Percentiles rank a stretch among this genome's conserved stretches.
phyloP scores from a whole-genome alignment of 2,113 vertebrate genomes.

The Mionectes macconnelli region DNA sequence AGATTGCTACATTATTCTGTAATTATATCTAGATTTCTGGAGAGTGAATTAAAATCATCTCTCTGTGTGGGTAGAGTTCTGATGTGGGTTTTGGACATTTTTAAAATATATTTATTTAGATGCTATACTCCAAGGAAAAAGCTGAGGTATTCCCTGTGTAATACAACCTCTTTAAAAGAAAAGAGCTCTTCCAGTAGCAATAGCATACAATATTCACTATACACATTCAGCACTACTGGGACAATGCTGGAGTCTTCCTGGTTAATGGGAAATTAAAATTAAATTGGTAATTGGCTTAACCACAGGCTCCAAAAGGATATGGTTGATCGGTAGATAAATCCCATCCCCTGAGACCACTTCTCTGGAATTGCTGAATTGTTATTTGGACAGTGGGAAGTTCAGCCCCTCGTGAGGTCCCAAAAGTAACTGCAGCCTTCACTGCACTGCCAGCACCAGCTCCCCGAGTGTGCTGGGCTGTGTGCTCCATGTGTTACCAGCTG shows the following conservation, averaged over 20 bases:
- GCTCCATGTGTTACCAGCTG: background rate
- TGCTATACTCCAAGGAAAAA: background rate
- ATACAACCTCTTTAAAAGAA: background rate
- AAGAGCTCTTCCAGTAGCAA: background rate
- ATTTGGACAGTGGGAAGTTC: background rate
- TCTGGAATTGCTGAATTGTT: background rate
- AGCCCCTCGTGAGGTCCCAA: background rate
- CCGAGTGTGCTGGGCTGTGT: background rate
- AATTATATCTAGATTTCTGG: background rate
- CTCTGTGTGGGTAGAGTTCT: background rate
- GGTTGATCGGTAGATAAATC: rapidly evolving
- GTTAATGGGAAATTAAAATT: background rate
- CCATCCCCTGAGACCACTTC: background rate
- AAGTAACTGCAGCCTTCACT: background rate
- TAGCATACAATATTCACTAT: background rate
- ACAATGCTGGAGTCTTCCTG: background rate
- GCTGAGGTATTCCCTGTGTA: background rate
- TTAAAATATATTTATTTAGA: background rate
- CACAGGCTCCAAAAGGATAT: background rate
- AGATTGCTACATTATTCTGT: background rate
- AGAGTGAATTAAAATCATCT: background rate
- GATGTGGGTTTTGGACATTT: background rate
- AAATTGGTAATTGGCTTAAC: background rate
- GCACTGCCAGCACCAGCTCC: background rate
- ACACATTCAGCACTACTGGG: background rate